Evolutionary conservation across 2,113 vertebrate genomes (phyloP).

Genomic region (Nansenia antarctica): DNA sequence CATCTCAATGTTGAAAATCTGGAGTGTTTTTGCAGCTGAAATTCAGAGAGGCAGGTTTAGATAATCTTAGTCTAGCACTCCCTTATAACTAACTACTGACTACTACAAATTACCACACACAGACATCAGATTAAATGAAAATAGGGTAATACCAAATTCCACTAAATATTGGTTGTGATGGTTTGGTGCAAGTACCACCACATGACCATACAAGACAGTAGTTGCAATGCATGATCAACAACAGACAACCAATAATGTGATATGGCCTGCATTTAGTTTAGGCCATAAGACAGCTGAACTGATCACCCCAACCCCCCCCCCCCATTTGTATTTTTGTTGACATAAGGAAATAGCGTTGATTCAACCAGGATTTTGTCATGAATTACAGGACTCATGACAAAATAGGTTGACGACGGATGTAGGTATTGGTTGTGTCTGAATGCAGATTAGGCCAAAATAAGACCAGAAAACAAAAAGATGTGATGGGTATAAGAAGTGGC

Average conservation of each 20-base stretch:
- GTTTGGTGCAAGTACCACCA: constrained; percentile 41
- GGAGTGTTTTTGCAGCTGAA: constrained; percentile 97
- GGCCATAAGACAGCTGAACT: too few relatives aligned
- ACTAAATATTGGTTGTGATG: constrained; percentile 46
- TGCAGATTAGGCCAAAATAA: constrained; percentile 61
- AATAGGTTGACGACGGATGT: constrained; percentile 32
- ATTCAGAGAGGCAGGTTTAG: constrained; percentile 36
- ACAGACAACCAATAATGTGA: constrained; percentile 54
- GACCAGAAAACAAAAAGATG: constrained; percentile 61
- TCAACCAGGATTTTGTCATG: too few relatives aligned
- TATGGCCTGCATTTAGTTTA: constrained; percentile 71
- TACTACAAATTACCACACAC: constrained; percentile 30
- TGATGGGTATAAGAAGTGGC: constrained; percentile 49
- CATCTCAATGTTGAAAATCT: constrained; percentile 99
- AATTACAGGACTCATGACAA: constrained; percentile 27
- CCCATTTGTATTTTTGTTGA: too few relatives aligned
- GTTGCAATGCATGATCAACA: constrained; percentile 60
- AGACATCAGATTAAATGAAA: constrained; percentile 34
- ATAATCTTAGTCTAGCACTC: not conserved
- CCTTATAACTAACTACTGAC: not conserved
- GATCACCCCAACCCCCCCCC: too few relatives aligned
- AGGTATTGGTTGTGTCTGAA: constrained; percentile 57
- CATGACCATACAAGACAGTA: constrained; percentile 53
- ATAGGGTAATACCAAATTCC: constrained; percentile 43
- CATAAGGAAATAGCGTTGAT: too few relatives aligned